Evolutionary conservation across 2,888 invertebrate genomes (phyloP).

Genomic region (Lochmaea crataegi): DNA sequence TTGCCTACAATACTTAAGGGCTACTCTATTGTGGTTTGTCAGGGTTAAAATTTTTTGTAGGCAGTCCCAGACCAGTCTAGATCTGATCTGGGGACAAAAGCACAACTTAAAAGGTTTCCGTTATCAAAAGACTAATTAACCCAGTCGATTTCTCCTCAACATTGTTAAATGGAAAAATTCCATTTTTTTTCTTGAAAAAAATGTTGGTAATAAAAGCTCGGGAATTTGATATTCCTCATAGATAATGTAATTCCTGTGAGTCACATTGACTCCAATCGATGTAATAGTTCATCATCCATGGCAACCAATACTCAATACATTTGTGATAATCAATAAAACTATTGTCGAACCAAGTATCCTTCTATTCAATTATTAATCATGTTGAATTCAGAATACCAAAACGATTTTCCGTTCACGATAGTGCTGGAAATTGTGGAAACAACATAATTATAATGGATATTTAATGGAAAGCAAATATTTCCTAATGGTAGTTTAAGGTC

Average conservation of each 20-base stretch:
- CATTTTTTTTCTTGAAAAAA: not conserved
- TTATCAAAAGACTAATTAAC: too few species aligned
- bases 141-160: too few species aligned
- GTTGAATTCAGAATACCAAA: slow-evolving; percentile 6
- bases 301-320: slow-evolving; percentile 53
- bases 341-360: slow-evolving; percentile 16
- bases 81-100: too few species aligned
- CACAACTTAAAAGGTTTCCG: too few species aligned
- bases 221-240: not conserved
- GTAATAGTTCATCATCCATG: slow-evolving; percentile 46
- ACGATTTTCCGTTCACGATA: slow-evolving; percentile 7
- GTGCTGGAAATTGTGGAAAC: slow-evolving; percentile 1
- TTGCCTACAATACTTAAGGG: too few species aligned
- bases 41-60: too few species aligned
- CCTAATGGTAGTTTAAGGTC: too few species aligned
- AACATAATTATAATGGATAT: slow-evolving; percentile 10
- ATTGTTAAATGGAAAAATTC: too few species aligned
- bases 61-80: too few species aligned
- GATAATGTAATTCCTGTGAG: not conserved
- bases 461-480: slow-evolving; percentile 15
- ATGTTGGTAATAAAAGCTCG: not conserved
- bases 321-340: slow-evolving; percentile 40
- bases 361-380: slow-evolving; percentile 10
- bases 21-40: too few species aligned
- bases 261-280: slow-evolving; percentile 26